Base-by-base conservation (phyloP, 1,140 invertebrate genomes). In the Arctopsyche grandis region DNA sequence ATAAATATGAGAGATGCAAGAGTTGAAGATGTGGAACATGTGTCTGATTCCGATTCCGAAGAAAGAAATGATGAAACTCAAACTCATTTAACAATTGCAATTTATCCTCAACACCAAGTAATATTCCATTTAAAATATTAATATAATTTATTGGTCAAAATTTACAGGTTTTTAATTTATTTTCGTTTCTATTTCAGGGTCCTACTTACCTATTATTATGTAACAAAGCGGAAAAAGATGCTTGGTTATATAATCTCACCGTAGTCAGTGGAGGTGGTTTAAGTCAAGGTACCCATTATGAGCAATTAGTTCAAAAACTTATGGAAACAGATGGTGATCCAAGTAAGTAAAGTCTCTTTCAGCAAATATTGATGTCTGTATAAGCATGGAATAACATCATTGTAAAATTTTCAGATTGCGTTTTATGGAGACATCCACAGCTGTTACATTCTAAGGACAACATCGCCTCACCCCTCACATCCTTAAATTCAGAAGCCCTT, bases 311-410 rank as follows among this genome's bases (percentile, higher is more conserved):
- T 10, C 95, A 97, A 84, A 97, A 96, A 88, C 89, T 98, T 10
- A 98, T 98, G 96, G 96, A 98, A 87, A 94, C 94, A 14, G 96
- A 98, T 84, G 97, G 96, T 5, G 96, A 98, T 90, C 92, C 95
- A n/a, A 96, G 94, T 95, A 86, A 90, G 90, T 7, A 46, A 22
- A 12, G n/a, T 52, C 22, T 43, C 48, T 24, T 78, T 58, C 60
- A 74, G 10, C 14, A 12, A 52, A 69, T 38, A 69, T 1, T 69
- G 38, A 29, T 69, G 10, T 69, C 4, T 38, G 38, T 14, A n/a
- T n/a, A n/a, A 16, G 63, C 21, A 66, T 12, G 9, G 46, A 48
- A 26, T 60, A 60, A 82, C 82, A 79, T n/a, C n/a, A 10, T 58
- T 22, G 26, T 83, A 81, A 80, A 79, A 81, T 81, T 89, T 90